These are phyloP conservation scores for Lepidochrysops patricia DNA, from an alignment of 2,888 invertebrate species.

Conservation along the genomic window DNA sequence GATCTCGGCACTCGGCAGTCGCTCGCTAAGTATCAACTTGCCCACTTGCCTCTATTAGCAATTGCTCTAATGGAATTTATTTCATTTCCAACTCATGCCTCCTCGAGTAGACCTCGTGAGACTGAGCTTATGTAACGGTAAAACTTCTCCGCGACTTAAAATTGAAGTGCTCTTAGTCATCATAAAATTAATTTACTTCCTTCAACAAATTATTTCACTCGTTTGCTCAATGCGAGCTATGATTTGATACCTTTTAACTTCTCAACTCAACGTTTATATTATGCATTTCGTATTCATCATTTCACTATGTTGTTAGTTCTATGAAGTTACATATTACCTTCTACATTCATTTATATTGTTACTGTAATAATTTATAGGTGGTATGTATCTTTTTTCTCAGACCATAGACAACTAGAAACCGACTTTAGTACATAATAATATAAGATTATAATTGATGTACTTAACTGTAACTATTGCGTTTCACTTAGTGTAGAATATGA, in stretches of 20 bases:
- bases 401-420: too few species aligned
- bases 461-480: too few species aligned
- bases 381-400: too few species aligned
- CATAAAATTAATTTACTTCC: slow-evolving; percentile 11
- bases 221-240: slow-evolving; percentile 2
- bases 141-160: slow-evolving; percentile 16
- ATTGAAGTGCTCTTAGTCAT: slow-evolving; percentile 14
- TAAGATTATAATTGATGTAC: too few species aligned
- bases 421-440: too few species aligned
- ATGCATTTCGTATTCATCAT: too few species aligned
- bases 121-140: slow-evolving; percentile 16
- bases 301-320: too few species aligned
- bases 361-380: too few species aligned
- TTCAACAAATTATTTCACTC: slow-evolving; percentile 9
- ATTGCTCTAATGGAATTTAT: slow-evolving; percentile 68
- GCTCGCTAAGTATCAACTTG: slow-evolving; percentile 30
- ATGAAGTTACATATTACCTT: too few species aligned
- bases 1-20: slow-evolving; percentile 19
- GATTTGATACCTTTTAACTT: slow-evolving; percentile 9
- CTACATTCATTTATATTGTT: too few species aligned
- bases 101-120: slow-evolving; percentile 23
- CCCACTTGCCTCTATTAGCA: slow-evolving; percentile 47
- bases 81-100: slow-evolving; percentile 47
- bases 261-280: not conserved
- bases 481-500: too few species aligned